Evolutionary conservation across 2,888 invertebrate genomes (phyloP).

Genomic region (Phortica okadai): DNA sequence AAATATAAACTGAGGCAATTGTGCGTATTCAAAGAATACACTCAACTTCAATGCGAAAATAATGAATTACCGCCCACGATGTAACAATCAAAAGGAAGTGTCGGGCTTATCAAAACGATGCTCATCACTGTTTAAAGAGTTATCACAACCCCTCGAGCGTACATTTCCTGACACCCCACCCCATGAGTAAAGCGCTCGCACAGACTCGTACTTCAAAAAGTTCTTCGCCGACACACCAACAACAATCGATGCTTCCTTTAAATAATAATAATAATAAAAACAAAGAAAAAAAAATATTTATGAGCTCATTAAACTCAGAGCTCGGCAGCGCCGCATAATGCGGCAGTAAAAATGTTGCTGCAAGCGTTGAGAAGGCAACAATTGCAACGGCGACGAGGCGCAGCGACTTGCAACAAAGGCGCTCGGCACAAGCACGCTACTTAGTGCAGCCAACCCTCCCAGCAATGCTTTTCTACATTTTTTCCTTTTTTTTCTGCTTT

Average conservation of each 20-base stretch:
- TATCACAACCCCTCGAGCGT: background rate
- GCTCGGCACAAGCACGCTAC: slow-evolving; percentile 8
- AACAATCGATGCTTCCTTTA: slow-evolving; percentile 39
- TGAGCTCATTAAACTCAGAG: slow-evolving; percentile 61
- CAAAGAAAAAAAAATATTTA: slow-evolving; percentile 70
- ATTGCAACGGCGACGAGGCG: slow-evolving; percentile 35
- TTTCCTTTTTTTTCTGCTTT: slow-evolving; percentile 12
- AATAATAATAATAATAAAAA: slow-evolving; percentile 63
- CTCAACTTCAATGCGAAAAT: background rate
- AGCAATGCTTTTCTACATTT: background rate
- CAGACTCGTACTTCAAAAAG: background rate
- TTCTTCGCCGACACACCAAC: background rate
- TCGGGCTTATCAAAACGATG: background rate
- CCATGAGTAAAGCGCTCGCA: background rate
- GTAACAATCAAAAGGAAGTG: background rate
- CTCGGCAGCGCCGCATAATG: slow-evolving; percentile 37
- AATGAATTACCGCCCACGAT: background rate
- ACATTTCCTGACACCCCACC: background rate
- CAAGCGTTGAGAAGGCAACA: slow-evolving; percentile 18
- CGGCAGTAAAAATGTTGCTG: slow-evolving; percentile 49
- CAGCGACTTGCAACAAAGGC: slow-evolving; percentile 10
- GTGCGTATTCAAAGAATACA: background rate
- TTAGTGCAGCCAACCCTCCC: slow-evolving; percentile 19
- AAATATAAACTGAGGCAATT: too few species aligned
- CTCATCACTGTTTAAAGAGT: background rate